Conservation (phyloP, 2,113 vertebrate species). For the Vidua macroura region DNA sequence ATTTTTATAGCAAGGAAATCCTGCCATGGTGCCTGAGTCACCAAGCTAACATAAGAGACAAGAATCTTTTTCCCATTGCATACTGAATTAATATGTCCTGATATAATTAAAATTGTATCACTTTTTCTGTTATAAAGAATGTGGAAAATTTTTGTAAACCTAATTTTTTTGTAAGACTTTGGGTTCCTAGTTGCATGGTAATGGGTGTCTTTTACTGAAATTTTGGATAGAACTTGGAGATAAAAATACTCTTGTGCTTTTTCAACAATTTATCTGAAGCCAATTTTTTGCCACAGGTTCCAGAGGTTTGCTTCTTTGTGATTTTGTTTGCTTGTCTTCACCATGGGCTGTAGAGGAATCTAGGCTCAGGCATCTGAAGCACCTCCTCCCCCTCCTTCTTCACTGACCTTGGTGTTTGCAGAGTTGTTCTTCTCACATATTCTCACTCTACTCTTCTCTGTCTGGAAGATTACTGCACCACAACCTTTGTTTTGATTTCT, state of each 20-base stretch:
- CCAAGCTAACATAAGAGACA: background rate
- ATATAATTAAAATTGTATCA: background rate
- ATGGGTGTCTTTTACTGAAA: background rate
- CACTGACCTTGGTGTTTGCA: background rate
- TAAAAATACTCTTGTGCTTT: background rate
- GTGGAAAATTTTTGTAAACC: background rate
- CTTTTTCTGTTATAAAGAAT: background rate
- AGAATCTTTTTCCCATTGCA: background rate
- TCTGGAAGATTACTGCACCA: background rate
- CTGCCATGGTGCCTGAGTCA: slow-evolving; percentile 21
- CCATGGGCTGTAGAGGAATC: background rate
- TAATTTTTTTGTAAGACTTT: background rate
- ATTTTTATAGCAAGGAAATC: slow-evolving; percentile 38
- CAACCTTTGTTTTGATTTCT: background rate
- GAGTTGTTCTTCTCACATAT: background rate
- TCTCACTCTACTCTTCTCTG: background rate
- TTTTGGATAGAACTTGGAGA: background rate
- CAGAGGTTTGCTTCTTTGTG: background rate
- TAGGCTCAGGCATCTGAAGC: fast-evolving
- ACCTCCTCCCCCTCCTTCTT: background rate
- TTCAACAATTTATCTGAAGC: background rate
- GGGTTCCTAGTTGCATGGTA: background rate
- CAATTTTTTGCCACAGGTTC: background rate
- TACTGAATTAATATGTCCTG: background rate
- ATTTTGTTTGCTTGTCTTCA: background rate